Evolutionary conservation across 1,140 invertebrate species (phyloP), one percentile per base, ranked within the genome.

Genomic region (Diachasma alloeum): DNA sequence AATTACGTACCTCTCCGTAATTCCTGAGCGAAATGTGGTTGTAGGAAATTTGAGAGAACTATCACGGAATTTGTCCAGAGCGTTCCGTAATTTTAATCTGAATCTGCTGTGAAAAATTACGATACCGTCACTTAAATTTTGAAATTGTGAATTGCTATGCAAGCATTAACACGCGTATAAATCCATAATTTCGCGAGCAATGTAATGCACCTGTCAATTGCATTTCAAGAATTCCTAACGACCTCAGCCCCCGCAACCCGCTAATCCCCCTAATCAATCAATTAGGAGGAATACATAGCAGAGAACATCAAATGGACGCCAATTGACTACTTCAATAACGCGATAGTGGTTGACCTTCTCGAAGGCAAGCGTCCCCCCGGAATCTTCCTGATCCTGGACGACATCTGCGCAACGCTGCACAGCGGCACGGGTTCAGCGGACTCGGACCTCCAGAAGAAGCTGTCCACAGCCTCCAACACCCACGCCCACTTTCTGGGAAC

Each of bases 311-410:
- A 91, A 82, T 95, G 94, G 94, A 92, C 91, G 6, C 91, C 93
- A n/a, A 94, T 95, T 77, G 93, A 95, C 26, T 95, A 93, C 85
- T 95, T 95, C 87, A 94, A 95, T 87, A 95, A 95, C 81, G 93
- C 94, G 79, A 88, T 94, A 70, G 94, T 93, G 48, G 93, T 93
- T 78, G 94, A 95, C 81, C 86, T 95, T 68, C 94, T 95, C 68
- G 92, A 90, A 85, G 88, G 87, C 4, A 92, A 91, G 83, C 83
- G 87, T 72, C 91, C 91, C 9, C 92, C 92, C 72, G 93, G 93
- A 77, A 90, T 94, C 46, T 93, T 94, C 87, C 90, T 91, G 78
- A 87, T 95, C 13, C 85, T 95, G 15, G 94, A 95, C 82, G 94
- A 95, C 86, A 92, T 94, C 4, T 95, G 94, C 87, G 93, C 93